These are phyloP conservation scores for Misgurnus mizolepis DNA, from an alignment of 2,113 vertebrate genomes.

Conservation along the genomic window DNA sequence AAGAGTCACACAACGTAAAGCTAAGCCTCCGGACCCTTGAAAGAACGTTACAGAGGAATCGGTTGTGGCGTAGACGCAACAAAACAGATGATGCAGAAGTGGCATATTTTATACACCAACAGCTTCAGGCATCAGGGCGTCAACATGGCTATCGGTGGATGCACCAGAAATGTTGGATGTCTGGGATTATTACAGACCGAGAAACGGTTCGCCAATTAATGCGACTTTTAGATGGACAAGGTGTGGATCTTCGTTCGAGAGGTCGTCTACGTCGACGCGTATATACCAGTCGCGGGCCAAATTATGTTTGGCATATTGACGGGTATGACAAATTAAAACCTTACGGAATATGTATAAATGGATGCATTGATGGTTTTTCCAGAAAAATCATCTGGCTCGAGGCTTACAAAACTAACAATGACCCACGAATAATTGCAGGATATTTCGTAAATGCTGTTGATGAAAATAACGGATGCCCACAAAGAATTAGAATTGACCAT, in stretches of 20 bases:
- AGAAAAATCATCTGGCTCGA: conserved; percentile 43
- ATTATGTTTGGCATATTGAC: conserved; percentile 39
- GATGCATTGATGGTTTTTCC: conserved; percentile 1
- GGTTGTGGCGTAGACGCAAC: no score
- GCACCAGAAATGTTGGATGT: not conserved
- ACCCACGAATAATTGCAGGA: conserved; percentile 20
- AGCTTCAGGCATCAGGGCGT: no score
- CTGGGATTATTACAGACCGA: not conserved
- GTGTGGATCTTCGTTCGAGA: not conserved
- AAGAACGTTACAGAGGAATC: not conserved
- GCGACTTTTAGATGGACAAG: conserved; percentile 9
- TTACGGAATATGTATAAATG: conserved; percentile 28
- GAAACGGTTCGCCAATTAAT: conserved; percentile 11
- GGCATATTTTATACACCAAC: not conserved
- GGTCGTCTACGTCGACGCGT: not conserved
- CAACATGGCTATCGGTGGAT: not conserved
- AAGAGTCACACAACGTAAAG: not conserved
- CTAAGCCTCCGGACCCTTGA: not conserved
- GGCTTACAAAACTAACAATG: conserved; percentile 47
- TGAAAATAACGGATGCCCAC: conserved; percentile 13
- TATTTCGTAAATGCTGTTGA: conserved; percentile 24
- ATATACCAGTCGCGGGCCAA: conserved; percentile 28
- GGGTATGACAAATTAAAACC: conserved; percentile 22
- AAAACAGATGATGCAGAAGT: not conserved
- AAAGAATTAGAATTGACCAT: conserved; percentile 5